Evolutionary conservation across 2,113 vertebrate species (phyloP).

Genomic region (Nyctibius bracteatus): DNA sequence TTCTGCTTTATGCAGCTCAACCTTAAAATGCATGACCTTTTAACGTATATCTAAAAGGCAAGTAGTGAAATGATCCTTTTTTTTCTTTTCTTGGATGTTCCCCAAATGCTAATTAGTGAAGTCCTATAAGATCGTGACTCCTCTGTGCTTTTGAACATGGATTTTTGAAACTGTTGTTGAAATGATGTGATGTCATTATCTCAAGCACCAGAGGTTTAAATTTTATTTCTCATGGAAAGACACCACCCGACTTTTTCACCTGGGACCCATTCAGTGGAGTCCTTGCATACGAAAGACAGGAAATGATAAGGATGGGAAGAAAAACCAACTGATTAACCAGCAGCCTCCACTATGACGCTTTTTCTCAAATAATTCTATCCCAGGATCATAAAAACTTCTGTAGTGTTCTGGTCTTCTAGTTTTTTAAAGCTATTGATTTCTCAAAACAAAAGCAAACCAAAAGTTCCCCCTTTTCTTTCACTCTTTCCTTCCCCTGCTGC

Average conservation of each 20-base stretch:
- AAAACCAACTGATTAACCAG: background rate
- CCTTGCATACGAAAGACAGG: background rate
- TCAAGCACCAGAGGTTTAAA: background rate
- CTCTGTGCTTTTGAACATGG: background rate
- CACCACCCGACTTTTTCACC: background rate
- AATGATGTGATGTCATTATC: background rate
- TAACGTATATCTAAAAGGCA: background rate
- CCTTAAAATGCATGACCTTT: background rate
- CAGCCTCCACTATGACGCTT: background rate
- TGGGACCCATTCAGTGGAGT: background rate
- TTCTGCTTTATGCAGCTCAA: background rate
- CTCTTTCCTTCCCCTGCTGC: background rate
- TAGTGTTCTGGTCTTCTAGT: background rate
- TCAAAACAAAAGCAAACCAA: background rate
- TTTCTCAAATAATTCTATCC: background rate
- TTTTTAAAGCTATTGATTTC: background rate
- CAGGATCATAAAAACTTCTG: background rate
- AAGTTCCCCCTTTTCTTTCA: background rate
- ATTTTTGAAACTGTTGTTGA: background rate
- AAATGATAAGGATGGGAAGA: background rate
- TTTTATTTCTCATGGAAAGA: background rate
- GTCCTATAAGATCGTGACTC: background rate
- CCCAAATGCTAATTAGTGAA: background rate
- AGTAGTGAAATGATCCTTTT: background rate
- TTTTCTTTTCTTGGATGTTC: background rate